Conservation (phyloP, 2,113 vertebrate genomes). For the Cranoglanis bouderius region DNA sequence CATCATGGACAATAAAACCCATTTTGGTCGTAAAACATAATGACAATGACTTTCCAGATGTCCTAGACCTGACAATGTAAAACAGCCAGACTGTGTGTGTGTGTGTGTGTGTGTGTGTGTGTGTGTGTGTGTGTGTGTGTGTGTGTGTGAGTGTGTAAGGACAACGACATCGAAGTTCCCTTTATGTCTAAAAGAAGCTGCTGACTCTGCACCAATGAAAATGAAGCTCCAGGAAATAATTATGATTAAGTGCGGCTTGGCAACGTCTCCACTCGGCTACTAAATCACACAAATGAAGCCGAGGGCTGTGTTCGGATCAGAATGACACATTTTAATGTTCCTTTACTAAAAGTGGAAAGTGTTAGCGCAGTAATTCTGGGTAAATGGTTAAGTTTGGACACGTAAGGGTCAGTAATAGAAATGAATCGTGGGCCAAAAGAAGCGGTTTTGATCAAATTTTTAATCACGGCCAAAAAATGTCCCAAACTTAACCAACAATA, state of each 20-base stretch:
- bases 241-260: conserved; percentile 67
- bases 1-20: background rate
- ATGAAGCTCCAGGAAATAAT: conserved; percentile 63
- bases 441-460: background rate
- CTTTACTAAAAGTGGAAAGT: background rate
- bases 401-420: background rate
- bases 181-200: conserved; percentile 44
- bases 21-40: background rate
- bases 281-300: conserved; percentile 62
- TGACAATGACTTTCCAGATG: background rate
- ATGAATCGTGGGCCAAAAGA: background rate
- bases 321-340: background rate
- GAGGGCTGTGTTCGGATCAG: background rate
- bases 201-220: conserved; percentile 63
- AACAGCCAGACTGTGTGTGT: background rate
- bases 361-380: background rate
- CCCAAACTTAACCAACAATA: background rate
- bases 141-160: background rate
- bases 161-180: background rate
- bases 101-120: background rate
- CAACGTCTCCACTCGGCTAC: conserved; percentile 41
- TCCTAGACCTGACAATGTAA: background rate
- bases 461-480: background rate
- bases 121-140: background rate
- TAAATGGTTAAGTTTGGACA: background rate